Base-by-base conservation (phyloP, 2,888 invertebrate species). In the Chrysina gloriosa region DNA sequence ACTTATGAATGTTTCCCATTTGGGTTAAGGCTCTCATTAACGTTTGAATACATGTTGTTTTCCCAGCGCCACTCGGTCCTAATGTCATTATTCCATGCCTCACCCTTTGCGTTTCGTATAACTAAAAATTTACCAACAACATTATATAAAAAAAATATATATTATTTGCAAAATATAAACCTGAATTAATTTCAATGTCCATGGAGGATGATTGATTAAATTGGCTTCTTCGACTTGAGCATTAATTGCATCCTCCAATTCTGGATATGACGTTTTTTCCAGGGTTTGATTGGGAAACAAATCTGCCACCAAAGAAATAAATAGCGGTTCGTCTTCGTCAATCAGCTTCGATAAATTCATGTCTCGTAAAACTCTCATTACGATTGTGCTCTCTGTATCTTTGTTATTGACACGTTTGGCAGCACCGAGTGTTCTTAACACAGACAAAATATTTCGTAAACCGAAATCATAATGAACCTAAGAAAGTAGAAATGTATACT, bases 311-410 rank as follows among this genome's bases (percentile, higher is more conserved):
- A 98, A 85, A 0, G 97, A 97, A 84, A 97, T 94, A 81, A 98
- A 98, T n/a, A 98, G 86, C 0, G 98, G 97, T 79, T 98, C 98
- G 80, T 98, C 98, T 82, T 98, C 97, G 79, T 98, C 97, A 74
- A 97, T 97, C 58, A 98, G 85, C 84, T 98, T 98, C 2, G 97
- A 97, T 14, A 98, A 86, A 86, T 98, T 98, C 98, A 98, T 98
- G 81, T 98, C 97, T 73, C 97, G 86, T n/a, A 98, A 85, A 7
- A 97, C 97, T 77, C 97, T 86, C 97, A 98, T 98, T 9, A 98
- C 97, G 73, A 96, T 97, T 9, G 96, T 96, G 78, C 95, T 94
- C 84, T 98, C 98, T 42, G 93, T 91, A 83, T 98, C 97, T 83
- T 94, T 94, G 5, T 90, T 92, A 84, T 97, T 97, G 5, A 92